Conservation (phyloP, 2,113 vertebrate genomes). For the Brachypodius melanocephalos region DNA sequence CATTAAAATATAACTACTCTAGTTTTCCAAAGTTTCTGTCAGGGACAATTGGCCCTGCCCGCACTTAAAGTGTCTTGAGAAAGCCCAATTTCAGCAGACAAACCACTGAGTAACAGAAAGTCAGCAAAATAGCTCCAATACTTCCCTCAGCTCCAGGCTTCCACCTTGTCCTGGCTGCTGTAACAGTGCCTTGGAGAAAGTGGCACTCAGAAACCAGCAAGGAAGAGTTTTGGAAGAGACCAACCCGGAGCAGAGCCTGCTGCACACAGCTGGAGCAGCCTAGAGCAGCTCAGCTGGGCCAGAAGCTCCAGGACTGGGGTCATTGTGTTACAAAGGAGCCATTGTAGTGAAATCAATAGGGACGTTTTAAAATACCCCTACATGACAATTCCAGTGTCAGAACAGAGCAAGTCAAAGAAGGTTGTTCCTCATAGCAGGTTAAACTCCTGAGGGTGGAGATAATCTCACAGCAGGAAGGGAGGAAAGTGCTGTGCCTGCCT, state of each 20-base stretch:
- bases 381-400: conserved; percentile 67
- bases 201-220: not conserved
- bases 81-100: not conserved
- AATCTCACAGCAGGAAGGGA: conserved; percentile 62
- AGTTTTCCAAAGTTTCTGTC: not conserved
- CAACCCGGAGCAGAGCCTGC: not conserved
- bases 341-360: conserved; percentile 19
- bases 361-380: conserved; percentile 24
- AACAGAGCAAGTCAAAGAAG: conserved; percentile 55
- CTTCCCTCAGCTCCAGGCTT: not conserved
- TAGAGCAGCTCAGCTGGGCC: not conserved
- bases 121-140: not conserved
- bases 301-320: not conserved
- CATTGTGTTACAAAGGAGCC: conserved; percentile 12
- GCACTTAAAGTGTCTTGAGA: not conserved
- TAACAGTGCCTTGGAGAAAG: not conserved
- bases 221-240: not conserved
- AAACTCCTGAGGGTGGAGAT: conserved; percentile 64
- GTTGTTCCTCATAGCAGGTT: conserved; percentile 30
- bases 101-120: not conserved
- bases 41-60: not conserved
- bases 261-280: not conserved
- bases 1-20: not conserved
- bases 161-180: not conserved
- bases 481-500: conserved; percentile 29